Evolutionary conservation across 2,888 invertebrate genomes (phyloP).

Genomic region (Metopia argyrocephala): DNA sequence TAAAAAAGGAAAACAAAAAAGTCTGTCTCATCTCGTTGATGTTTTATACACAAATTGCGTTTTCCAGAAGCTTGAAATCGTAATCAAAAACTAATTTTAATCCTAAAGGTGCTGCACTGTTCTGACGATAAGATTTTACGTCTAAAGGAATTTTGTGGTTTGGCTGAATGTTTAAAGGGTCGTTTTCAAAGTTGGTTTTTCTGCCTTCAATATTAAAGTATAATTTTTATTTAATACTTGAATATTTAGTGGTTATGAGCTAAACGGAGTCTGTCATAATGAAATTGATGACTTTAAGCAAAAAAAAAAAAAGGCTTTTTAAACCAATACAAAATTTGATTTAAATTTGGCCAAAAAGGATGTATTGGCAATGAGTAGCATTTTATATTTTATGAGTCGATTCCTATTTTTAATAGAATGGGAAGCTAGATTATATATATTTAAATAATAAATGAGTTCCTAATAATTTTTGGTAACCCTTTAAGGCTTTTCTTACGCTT

Average conservation of each 20-base stretch:
- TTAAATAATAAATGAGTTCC: too few relatives aligned
- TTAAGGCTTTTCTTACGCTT: too few relatives aligned
- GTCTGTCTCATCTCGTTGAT: slow-evolving; percentile 21
- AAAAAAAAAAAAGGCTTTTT: not conserved
- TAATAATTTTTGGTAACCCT: too few relatives aligned
- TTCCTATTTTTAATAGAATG: too few relatives aligned
- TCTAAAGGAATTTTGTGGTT: not conserved
- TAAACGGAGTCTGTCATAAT: slow-evolving; percentile 41
- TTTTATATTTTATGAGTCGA: too few relatives aligned
- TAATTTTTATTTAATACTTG: not conserved
- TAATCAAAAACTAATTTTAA: slow-evolving; percentile 79
- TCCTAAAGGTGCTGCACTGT: slow-evolving; percentile 72
- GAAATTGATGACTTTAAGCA: slow-evolving; percentile 15
- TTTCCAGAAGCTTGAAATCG: slow-evolving; percentile 79
- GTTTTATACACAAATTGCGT: slow-evolving; percentile 74
- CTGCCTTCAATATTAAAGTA: not conserved
- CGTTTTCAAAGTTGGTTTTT: not conserved
- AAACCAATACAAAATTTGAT: slow-evolving; percentile 55
- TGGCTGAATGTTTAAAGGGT: slow-evolving; percentile 11
- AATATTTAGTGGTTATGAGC: slow-evolving; percentile 20
- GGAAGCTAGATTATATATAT: too few relatives aligned
- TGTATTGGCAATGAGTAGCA: too few relatives aligned
- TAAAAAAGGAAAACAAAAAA: not conserved
- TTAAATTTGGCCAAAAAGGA: not conserved
- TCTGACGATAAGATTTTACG: not conserved